A percentile compares a stretch with the other conserved stretches of the same genome.
Evolutionary conservation across 2,797 vertebrate genomes (phyloP).

Genomic region (Podarcis lilfordi): DNA sequence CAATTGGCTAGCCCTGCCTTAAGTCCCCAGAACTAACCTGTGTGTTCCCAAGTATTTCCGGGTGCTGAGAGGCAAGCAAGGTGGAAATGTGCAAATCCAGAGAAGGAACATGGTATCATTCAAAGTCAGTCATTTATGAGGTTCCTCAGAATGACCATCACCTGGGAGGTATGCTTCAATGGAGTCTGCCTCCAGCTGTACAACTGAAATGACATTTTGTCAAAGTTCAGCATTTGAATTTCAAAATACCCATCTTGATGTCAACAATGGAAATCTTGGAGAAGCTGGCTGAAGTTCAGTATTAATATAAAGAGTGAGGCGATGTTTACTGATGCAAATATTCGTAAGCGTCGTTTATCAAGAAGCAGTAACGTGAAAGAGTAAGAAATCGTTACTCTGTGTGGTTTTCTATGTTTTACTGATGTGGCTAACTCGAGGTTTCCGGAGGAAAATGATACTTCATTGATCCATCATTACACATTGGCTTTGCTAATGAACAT

Average conservation of each 20-base stretch:
- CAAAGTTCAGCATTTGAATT: constrained; percentile 18
- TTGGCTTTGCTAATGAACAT: too few species aligned
- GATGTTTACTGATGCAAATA: neutral
- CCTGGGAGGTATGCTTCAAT: neutral
- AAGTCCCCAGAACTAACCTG: neutral
- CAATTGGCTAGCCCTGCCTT: neutral
- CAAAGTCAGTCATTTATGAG: neutral
- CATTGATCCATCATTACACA: too few species aligned
- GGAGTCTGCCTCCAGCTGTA: neutral
- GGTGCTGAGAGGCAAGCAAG: neutral
- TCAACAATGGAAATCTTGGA: neutral
- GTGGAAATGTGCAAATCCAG: neutral
- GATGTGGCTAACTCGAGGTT: too few species aligned
- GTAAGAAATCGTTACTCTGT: neutral
- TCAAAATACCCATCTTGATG: constrained; percentile 4
- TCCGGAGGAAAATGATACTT: too few species aligned
- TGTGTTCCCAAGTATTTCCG: neutral
- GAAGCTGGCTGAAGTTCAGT: neutral
- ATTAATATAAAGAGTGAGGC: neutral
- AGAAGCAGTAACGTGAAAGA: neutral
- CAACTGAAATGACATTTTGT: constrained; percentile 3
- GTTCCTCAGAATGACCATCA: neutral
- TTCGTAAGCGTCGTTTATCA: neutral
- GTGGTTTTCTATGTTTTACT: too few species aligned
- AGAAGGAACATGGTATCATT: neutral